Conservation (phyloP, 2,113 vertebrate species). For the Ceratotherium simum region DNA sequence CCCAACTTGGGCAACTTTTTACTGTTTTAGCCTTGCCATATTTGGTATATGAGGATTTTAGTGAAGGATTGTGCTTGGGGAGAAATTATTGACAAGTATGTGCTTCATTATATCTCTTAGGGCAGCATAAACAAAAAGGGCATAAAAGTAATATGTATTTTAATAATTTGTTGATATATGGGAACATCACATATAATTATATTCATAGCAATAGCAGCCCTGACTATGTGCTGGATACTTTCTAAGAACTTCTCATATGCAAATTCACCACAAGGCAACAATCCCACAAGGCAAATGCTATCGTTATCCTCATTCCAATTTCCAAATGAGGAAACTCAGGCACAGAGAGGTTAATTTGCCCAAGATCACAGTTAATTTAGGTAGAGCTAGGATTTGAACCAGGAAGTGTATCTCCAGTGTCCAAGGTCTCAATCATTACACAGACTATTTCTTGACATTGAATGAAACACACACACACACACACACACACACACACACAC, state of each 20-base stretch:
- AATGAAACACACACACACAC: neutral
- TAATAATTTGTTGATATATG: neutral
- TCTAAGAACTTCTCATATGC: neutral
- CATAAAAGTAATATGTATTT: neutral
- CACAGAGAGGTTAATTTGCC: neutral
- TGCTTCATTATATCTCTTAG: neutral
- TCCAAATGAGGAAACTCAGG: constrained; percentile 41
- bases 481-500: too few relatives aligned
- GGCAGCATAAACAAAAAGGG: neutral
- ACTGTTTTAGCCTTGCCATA: neutral
- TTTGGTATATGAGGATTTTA: neutral
- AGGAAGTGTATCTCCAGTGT: neutral
- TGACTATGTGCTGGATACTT: neutral
- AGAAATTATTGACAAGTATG: neutral
- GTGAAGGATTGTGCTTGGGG: neutral
- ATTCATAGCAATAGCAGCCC: neutral
- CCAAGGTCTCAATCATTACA: neutral
- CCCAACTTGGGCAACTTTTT: neutral
- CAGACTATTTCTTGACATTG: neutral
- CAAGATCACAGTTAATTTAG: neutral
- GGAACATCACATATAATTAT: neutral
- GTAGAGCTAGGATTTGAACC: neutral
- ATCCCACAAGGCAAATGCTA: neutral
- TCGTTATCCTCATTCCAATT: neutral
- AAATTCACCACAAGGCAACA: neutral